These are phyloP conservation scores for Platysteira castanea DNA, from an alignment of 2,113 vertebrate species.

Conservation along the genomic window DNA sequence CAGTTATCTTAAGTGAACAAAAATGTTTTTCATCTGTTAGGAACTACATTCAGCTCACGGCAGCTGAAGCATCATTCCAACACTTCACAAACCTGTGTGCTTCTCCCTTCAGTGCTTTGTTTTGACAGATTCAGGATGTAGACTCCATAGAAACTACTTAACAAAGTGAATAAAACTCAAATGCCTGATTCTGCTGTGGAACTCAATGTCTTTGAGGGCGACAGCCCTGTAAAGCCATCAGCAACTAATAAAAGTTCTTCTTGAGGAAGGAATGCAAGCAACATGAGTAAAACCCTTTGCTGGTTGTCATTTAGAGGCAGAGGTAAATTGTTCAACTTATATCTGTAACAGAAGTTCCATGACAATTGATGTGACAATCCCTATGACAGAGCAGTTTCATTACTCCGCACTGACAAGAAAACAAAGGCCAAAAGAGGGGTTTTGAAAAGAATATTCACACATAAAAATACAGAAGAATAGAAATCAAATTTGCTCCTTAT, in stretches of 20 bases:
- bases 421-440: not conserved
- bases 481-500: not conserved
- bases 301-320: not conserved
- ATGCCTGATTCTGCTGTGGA: not conserved
- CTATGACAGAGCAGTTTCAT: not conserved
- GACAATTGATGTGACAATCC: not conserved
- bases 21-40: conserved; percentile 53
- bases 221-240: not conserved
- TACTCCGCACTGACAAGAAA: not conserved
- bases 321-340: not conserved
- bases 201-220: not conserved
- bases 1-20: conserved; percentile 40
- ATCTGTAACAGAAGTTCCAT: not conserved
- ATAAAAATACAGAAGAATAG: not conserved
- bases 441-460: not conserved
- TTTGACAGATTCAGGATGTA: not conserved
- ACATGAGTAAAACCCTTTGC: not conserved
- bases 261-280: not conserved
- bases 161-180: not conserved
- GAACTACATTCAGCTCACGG: not conserved
- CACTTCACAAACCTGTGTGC: not conserved
- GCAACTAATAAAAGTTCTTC: not conserved
- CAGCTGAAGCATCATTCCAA: conserved; percentile 21
- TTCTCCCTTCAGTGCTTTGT: not conserved
- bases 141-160: not conserved